Evolutionary conservation across 2,888 invertebrate species (phyloP).

Genomic region (Acanthacorydalis orientalis): DNA sequence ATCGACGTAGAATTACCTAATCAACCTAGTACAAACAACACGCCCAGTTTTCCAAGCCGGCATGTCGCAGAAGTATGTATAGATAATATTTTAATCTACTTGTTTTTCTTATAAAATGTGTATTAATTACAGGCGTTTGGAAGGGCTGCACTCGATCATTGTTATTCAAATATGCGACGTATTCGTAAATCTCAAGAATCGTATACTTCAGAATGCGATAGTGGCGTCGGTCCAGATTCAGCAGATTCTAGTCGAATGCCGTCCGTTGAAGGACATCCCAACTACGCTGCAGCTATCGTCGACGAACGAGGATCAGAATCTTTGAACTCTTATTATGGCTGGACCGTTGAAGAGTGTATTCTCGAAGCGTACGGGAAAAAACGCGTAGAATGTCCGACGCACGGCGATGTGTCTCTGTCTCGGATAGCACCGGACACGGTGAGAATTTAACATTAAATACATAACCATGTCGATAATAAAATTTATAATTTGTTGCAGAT

Average conservation of each 20-base stretch:
- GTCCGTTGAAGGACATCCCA: constrained; percentile 61
- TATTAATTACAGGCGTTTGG: constrained; percentile 20
- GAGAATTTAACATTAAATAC: constrained; percentile 16
- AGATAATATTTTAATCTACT: background rate
- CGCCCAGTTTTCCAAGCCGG: constrained; percentile 13
- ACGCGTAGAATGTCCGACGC: constrained; percentile 57
- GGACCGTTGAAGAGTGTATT: constrained; percentile 95
- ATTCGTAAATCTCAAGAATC: constrained; percentile 49
- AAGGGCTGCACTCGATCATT: constrained; percentile 17
- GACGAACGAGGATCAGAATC: constrained; percentile 14
- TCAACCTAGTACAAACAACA: constrained; percentile 12
- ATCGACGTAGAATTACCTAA: constrained; percentile 19
- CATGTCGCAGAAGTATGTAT: constrained; percentile 13
- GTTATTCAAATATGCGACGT: constrained; percentile 9
- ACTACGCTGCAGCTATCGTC: constrained; percentile 24
- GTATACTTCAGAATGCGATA: constrained; percentile 67
- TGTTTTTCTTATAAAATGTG: background rate
- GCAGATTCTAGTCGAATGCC: constrained; percentile 65
- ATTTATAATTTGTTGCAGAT: constrained; percentile 29
- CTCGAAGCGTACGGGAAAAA: constrained; percentile 64
- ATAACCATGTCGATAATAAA: background rate
- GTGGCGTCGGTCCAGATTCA: constrained; percentile 73
- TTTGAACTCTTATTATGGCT: constrained; percentile 41
- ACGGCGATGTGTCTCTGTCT: constrained; percentile 55
- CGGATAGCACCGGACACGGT: constrained; percentile 88